phyloP scores from a whole-genome alignment of 1,140 invertebrate species.

The Lutraria rhynchaena region DNA sequence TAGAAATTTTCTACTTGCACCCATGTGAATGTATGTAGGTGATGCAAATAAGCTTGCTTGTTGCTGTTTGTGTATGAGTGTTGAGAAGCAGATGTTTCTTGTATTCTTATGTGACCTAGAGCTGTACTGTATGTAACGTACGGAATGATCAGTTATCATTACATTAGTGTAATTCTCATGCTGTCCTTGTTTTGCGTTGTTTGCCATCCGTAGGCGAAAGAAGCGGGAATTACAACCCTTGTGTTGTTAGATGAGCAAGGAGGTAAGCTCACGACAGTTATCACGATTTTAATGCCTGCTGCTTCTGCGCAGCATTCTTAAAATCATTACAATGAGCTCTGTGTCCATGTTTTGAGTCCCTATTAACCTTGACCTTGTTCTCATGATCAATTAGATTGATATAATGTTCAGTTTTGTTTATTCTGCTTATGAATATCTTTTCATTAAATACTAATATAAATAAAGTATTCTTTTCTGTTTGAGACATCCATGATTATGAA shows the following conservation, averaged over 20 bases:
- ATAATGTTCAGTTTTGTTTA: no score
- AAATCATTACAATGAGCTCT: no score
- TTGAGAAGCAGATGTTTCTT: constrained; percentile 23
- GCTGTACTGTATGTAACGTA: constrained; percentile 35
- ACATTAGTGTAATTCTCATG: constrained; percentile 27
- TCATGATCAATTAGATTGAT: no score
- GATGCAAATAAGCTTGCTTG: constrained; percentile 1
- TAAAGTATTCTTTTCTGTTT: no score
- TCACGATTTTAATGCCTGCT: neutral
- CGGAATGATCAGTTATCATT: constrained; percentile 20
- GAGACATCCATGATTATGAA: no score
- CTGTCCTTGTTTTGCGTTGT: constrained; percentile 34
- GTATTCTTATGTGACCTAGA: constrained; percentile 32
- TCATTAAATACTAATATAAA: no score
- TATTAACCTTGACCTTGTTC: no score
- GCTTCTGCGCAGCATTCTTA: neutral
- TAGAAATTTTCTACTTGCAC: no score
- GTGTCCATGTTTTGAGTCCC: no score
- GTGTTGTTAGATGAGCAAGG: constrained; percentile 61
- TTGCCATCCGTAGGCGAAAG: constrained; percentile 48
- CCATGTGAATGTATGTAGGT: neutral
- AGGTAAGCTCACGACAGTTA: constrained; percentile 43
- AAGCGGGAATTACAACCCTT: constrained; percentile 57
- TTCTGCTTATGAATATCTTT: no score
- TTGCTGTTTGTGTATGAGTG: constrained; percentile 12